Conservation (phyloP, 35 echinoderm and acorn worm genomes). For the Eucidaris tribuloides region DNA sequence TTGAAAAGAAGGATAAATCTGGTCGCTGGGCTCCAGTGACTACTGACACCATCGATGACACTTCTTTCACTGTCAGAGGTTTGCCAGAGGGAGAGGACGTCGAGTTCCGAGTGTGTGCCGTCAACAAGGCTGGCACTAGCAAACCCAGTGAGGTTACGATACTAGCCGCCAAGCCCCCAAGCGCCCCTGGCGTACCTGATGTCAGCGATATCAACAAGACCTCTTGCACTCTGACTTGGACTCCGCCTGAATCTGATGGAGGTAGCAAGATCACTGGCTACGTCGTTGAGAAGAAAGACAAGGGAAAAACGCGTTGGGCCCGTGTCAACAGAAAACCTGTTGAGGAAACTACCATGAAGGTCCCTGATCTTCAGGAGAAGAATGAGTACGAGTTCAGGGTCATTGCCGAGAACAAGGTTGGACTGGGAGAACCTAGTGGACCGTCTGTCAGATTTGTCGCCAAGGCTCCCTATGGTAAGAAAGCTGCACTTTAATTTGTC, state of each 20-base stretch:
- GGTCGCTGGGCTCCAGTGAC: slow-evolving; percentile 68
- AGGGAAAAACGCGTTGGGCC: slow-evolving; percentile 79
- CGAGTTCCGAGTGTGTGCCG: slow-evolving; percentile 59
- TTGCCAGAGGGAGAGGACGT: slow-evolving; percentile 39
- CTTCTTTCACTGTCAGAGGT: slow-evolving; percentile 38
- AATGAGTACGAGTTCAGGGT: slow-evolving; percentile 93
- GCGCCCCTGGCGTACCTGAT: slow-evolving; percentile 47
- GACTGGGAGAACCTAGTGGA: slow-evolving; percentile 74
- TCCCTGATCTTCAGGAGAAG: slow-evolving; percentile 67
- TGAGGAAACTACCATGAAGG: slow-evolving; percentile 57
- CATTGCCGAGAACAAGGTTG: slow-evolving; percentile 74
- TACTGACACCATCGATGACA: slow-evolving; percentile 43
- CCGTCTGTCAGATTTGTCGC: slow-evolving; percentile 68
- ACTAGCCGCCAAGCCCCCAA: slow-evolving; percentile 42
- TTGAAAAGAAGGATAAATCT: slow-evolving; percentile 61
- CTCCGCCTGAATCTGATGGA: slow-evolving; percentile 77
- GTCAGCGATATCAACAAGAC: slow-evolving; percentile 37
- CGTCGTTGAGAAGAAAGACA: slow-evolving; percentile 83
- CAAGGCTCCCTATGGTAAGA: slow-evolving; percentile 91
- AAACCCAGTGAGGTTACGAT: slow-evolving; percentile 42
- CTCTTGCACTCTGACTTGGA: slow-evolving; percentile 48
- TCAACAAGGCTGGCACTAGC: slow-evolving; percentile 55
- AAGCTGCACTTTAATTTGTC: too few species aligned
- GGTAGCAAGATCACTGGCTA: slow-evolving; percentile 84
- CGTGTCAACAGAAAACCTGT: slow-evolving; percentile 51